Conservation (phyloP, 1,140 invertebrate genomes). For the Papilio polytes region DNA sequence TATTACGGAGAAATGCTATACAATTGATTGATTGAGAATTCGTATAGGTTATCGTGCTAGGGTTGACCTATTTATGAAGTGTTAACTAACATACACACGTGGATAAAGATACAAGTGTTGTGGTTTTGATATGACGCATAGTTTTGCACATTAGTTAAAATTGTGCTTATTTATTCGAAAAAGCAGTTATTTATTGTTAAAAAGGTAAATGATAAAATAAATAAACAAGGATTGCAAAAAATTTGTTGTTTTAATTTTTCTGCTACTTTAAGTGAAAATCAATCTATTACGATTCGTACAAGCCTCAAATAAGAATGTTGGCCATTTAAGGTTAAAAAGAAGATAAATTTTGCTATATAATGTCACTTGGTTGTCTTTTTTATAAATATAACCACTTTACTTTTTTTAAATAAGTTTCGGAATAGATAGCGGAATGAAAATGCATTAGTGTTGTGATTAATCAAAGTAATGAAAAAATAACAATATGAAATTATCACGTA, state of each 20-base stretch:
- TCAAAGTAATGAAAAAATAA: constrained; percentile 39
- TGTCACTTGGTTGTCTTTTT: constrained; percentile 20
- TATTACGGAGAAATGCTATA: not conserved
- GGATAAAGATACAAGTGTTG: too few species aligned
- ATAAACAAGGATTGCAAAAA: not conserved
- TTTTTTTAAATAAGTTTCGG: constrained; percentile 11
- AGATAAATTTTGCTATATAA: not conserved
- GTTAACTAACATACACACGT: not conserved
- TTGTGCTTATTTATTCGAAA: too few species aligned
- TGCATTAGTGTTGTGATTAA: constrained; percentile 46
- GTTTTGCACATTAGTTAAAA: too few species aligned
- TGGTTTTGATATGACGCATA: too few species aligned
- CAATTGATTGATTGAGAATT: too few species aligned
- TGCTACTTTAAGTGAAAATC: not conserved
- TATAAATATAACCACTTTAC: constrained; percentile 16
- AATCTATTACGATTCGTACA: too few species aligned
- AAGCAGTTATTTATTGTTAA: not conserved
- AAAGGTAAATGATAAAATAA: not conserved
- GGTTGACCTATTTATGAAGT: not conserved
- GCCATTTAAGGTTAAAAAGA: constrained; percentile 3
- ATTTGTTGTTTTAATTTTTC: not conserved
- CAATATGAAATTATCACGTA: constrained; percentile 70
- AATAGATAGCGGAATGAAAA: constrained; percentile 18
- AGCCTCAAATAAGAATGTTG: not conserved
- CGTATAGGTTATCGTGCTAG: not conserved